phyloP scores from a whole-genome alignment of 2,797 vertebrate genomes.

The Cephalopachus bancanus region DNA sequence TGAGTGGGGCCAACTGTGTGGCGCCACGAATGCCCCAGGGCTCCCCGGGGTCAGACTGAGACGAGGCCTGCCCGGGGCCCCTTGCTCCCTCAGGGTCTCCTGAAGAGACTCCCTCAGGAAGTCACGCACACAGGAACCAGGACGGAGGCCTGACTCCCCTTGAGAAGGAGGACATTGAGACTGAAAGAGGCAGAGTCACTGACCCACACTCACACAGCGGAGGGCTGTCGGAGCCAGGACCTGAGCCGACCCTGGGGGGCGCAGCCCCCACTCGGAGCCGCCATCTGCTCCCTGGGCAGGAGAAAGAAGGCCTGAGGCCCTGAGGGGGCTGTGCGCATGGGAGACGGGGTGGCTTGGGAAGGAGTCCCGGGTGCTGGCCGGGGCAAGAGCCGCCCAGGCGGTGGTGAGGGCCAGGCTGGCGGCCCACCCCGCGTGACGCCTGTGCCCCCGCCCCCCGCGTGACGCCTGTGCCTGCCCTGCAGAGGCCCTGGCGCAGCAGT shows the following conservation, averaged over 20 bases:
- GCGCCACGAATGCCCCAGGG: not conserved
- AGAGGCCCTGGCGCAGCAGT: conserved; percentile 93
- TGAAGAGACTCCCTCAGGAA: not conserved
- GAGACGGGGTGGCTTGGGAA: not conserved
- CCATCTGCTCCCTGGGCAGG: not conserved
- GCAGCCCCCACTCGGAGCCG: no score
- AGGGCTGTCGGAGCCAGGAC: not conserved
- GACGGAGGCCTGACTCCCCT: not conserved
- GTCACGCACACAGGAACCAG: not conserved
- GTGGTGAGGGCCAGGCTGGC: not conserved
- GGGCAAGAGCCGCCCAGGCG: not conserved
- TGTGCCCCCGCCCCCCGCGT: no score
- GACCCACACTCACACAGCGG: not conserved
- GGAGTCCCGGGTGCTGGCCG: not conserved
- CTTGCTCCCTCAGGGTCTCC: not conserved
- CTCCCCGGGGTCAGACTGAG: not conserved
- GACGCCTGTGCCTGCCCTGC: not conserved
- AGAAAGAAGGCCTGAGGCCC: not conserved
- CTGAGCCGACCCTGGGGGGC: not conserved
- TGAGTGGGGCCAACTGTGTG: not conserved
- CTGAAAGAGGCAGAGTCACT: not conserved
- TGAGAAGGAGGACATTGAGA: not conserved
- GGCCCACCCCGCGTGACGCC: fast-evolving
- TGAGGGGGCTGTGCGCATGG: not conserved
- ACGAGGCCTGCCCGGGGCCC: not conserved